A percentile compares a stretch with the other conserved stretches of the same genome.
Conservation (phyloP, 2,797 vertebrate species). For the Heterohyrax brucei region DNA sequence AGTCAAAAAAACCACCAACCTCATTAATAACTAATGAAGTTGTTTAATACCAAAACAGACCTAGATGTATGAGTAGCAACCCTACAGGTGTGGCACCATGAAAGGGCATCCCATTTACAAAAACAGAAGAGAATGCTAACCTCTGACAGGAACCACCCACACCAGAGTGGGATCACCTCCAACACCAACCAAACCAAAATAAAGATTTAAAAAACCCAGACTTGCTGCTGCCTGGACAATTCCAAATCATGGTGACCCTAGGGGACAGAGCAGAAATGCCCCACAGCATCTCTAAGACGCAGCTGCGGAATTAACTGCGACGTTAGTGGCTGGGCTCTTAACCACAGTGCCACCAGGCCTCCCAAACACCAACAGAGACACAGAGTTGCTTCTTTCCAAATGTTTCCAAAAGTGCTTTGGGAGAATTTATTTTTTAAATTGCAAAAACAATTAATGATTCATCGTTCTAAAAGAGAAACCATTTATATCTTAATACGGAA, state of each 20-base stretch:
- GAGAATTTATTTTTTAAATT: background rate
- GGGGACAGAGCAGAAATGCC: too few relatives aligned
- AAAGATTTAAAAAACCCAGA: too few relatives aligned
- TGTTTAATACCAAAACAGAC: fast-evolving
- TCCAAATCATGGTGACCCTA: too few relatives aligned
- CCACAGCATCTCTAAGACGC: too few relatives aligned
- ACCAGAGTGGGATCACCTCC: fast-evolving
- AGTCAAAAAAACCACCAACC: background rate
- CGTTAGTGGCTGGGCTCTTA: too few relatives aligned
- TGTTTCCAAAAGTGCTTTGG: background rate
- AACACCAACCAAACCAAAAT: background rate
- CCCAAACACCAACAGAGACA: background rate
- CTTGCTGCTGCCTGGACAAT: too few relatives aligned
- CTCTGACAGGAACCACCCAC: background rate
- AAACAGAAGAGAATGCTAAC: background rate
- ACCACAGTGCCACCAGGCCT: too few relatives aligned
- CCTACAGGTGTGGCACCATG: background rate
- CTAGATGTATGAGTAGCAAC: background rate
- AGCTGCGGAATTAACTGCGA: too few relatives aligned
- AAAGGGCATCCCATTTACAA: background rate
- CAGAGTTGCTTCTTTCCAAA: background rate
- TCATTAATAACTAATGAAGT: background rate
- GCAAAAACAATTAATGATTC: background rate
- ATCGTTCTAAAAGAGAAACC: background rate
- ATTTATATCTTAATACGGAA: constrained; percentile 33